Evolutionary conservation across 1,140 invertebrate species (phyloP).

Genomic region (Drosophila ananassae): DNA sequence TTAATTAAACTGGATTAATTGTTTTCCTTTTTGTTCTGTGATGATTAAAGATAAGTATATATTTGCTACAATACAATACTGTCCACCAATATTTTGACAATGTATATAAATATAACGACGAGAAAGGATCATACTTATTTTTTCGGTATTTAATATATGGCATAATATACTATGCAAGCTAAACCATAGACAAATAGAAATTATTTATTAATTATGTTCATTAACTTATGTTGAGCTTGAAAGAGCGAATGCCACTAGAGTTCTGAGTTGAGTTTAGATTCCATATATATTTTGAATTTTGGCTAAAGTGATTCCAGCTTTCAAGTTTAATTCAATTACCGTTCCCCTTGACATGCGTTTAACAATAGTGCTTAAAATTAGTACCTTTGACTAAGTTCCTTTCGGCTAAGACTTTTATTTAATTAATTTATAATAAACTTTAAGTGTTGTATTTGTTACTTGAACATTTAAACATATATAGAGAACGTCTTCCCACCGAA

Average conservation of each 20-base stretch:
- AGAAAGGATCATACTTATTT: conserved; percentile 60
- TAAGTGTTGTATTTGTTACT: conserved; percentile 43
- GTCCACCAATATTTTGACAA: conserved; percentile 77
- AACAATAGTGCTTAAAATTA: conserved; percentile 77
- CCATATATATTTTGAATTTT: conserved; percentile 32
- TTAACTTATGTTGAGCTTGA: conserved; percentile 67
- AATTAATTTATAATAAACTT: conserved; percentile 63
- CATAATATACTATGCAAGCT: conserved; percentile 60
- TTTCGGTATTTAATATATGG: conserved; percentile 42
- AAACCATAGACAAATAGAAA: conserved; percentile 70
- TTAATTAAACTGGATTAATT: conserved; percentile 75
- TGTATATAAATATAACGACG: conserved; percentile 66
- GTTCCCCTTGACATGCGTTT: conserved; percentile 53
- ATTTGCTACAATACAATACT: conserved; percentile 76
- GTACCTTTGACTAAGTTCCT: conserved; percentile 74
- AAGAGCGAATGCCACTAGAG: conserved; percentile 57
- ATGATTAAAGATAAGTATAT: conserved; percentile 72
- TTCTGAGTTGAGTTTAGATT: conserved; percentile 47
- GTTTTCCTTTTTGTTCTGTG: conserved; percentile 36
- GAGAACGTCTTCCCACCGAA: conserved; percentile 50
- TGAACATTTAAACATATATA: conserved; percentile 77
- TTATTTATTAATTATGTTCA: conserved; percentile 48
- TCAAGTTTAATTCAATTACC: conserved; percentile 12
- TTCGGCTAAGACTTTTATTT: conserved; percentile 70
- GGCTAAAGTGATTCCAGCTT: conserved; percentile 33